A percentile compares a stretch with the other conserved stretches of the same genome.
Evolutionary conservation across 1,140 invertebrate species (phyloP).

Genomic region (Drosophila ironensis): DNA sequence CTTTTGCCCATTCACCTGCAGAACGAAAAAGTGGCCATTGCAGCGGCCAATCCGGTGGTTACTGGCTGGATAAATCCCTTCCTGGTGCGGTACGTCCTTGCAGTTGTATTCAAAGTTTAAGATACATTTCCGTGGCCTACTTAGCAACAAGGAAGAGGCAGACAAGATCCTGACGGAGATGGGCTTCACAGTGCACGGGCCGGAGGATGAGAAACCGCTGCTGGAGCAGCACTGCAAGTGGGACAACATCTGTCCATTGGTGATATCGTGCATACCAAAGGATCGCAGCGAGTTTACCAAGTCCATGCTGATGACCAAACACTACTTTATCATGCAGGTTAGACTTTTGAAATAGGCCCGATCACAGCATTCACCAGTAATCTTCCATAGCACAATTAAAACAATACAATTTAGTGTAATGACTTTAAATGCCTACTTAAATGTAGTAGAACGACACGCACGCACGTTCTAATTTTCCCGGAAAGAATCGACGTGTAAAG

Average conservation of each 20-base stretch:
- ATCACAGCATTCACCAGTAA: no score
- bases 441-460: background rate
- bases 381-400: no score
- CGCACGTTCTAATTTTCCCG: background rate
- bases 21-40: constrained; percentile 85
- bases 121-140: background rate
- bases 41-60: constrained; percentile 84
- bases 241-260: constrained; percentile 88
- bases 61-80: constrained; percentile 90
- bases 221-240: constrained; percentile 84
- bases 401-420: background rate
- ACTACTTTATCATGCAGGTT: constrained; percentile 84
- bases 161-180: constrained; percentile 51
- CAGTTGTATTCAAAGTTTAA: no score
- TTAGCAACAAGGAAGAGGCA: constrained; percentile 63
- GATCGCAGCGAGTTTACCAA: constrained; percentile 74
- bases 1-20: constrained; percentile 87
- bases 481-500: background rate
- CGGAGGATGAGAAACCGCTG: constrained; percentile 70
- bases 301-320: constrained; percentile 84
- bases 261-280: constrained; percentile 86
- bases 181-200: constrained; percentile 72
- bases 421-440: no score
- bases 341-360: no score
- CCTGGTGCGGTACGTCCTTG: constrained; percentile 84